Base-by-base conservation (phyloP, 2,797 vertebrate genomes). In the Hippoglossus hippoglossus region DNA sequence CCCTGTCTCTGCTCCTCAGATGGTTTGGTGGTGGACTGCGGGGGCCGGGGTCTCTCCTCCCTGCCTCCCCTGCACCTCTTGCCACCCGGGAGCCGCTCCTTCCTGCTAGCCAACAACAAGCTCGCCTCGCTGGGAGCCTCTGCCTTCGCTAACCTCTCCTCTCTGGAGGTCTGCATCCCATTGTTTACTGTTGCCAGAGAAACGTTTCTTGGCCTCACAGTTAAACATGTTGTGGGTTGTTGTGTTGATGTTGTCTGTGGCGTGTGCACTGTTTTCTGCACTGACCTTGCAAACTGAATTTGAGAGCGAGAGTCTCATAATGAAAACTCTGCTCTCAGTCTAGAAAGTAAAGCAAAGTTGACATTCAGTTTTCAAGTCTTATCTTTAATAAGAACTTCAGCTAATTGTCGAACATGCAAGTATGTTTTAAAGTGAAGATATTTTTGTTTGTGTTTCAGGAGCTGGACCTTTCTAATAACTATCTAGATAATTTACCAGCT, bases 391-490 rank as follows among this genome's bases (percentile, higher is more conserved):
- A 4, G 39, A 41, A 41, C 39, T 13, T 19, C 16, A 49, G 3
- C 12, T n/a, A 51, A 55, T 41, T 69, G 36, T 18, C 16, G 47
- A 12, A 50, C 47, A 47, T 66, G 13, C 34, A 60, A 70, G 73
- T 26, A 1, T 28, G 26, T 21, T 8, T 39, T 28, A 5, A 18
- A 46, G 6, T 68, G 7, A 34, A 31, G 44, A 57, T 66, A 3
- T 63, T 9, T 28, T 24, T 28, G 54, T 54, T 0, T 84, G 53
- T 44, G 19, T 87, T 82, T 62, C 25, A 93, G 92, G 90, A 91
- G 62, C 88, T 99, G 92, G 97, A 99, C 80, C 94, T 99, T 75
- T 99, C 98, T 62, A 99, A 99, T 91, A 99, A 99, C 92, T 99
- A 98, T 90, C 92, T 99, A 88, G 97, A 99, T 87, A 96, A 97